A percentile compares a stretch with the other conserved stretches of the same genome.
Conservation (phyloP, 1,140 invertebrate species). For the Brachionus koreanus region DNA sequence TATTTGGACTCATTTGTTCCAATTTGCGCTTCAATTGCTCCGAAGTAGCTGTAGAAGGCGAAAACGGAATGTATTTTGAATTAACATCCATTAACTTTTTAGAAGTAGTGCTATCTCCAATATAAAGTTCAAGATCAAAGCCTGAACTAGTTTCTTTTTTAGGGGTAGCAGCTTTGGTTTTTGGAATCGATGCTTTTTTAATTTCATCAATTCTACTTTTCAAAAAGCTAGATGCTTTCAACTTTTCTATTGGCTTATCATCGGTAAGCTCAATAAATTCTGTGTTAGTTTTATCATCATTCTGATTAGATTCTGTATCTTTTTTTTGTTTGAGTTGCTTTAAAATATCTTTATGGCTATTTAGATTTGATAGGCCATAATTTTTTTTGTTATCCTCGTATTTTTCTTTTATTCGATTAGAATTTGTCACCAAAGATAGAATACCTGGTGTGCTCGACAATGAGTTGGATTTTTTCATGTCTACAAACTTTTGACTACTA, state of each 20-base stretch:
- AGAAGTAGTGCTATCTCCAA: slow-evolving; percentile 3
- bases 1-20: slow-evolving; percentile 21
- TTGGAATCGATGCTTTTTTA: not conserved
- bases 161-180: not conserved
- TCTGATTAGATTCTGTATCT: not conserved
- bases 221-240: not conserved
- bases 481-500: slow-evolving; percentile 30
- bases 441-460: not conserved
- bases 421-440: not conserved
- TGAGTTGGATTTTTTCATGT: slow-evolving; percentile 27
- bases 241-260: not conserved
- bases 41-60: not conserved
- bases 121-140: slow-evolving; percentile 38
- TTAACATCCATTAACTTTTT: slow-evolving; percentile 38
- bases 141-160: not conserved
- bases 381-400: slow-evolving; percentile 36
- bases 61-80: slow-evolving; percentile 27
- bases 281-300: not conserved
- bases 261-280: not conserved
- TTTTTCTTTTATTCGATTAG: slow-evolving; percentile 6
- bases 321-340: slow-evolving; percentile 30
- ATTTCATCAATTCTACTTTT: slow-evolving; percentile 16
- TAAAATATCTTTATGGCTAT: slow-evolving; percentile 37
- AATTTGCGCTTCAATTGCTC: slow-evolving; percentile 30
- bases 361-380: not conserved